Conservation (phyloP, 1,140 invertebrate species). For the Tetragonula clypearis region DNA sequence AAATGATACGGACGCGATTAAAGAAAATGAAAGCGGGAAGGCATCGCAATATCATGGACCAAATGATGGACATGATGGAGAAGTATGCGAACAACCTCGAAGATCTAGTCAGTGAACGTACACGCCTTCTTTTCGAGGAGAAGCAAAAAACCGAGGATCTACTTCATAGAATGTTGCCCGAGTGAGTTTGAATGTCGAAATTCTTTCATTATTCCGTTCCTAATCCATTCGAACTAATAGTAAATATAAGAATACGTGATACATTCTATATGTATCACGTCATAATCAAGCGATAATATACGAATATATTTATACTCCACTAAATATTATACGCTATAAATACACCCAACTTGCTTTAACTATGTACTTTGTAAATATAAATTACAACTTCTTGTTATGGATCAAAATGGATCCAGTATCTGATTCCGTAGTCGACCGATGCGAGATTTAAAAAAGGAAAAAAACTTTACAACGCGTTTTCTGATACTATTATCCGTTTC, state of each 20-base stretch:
- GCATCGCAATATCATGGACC: conserved; percentile 95
- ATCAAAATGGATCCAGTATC: no score
- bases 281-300: no score
- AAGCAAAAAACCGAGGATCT: conserved; percentile 97
- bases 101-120: conserved; percentile 94
- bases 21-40: conserved; percentile 94
- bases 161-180: conserved; percentile 95
- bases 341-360: background rate
- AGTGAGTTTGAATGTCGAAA: conserved; percentile 82
- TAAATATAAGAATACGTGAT: no score
- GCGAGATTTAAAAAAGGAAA: no score
- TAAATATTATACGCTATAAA: no score
- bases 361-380: no score
- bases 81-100: conserved; percentile 97
- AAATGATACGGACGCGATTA: conserved; percentile 88
- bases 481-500: conserved; percentile 38
- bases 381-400: no score
- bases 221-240: no score
- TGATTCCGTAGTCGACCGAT: no score
- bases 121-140: conserved; percentile 93
- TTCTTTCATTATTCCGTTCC: background rate
- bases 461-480: background rate
- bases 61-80: conserved; percentile 98
- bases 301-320: no score
- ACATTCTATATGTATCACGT: no score